phyloP scores from a whole-genome alignment of 2,113 vertebrate genomes.

The Phoxinus phoxinus region DNA sequence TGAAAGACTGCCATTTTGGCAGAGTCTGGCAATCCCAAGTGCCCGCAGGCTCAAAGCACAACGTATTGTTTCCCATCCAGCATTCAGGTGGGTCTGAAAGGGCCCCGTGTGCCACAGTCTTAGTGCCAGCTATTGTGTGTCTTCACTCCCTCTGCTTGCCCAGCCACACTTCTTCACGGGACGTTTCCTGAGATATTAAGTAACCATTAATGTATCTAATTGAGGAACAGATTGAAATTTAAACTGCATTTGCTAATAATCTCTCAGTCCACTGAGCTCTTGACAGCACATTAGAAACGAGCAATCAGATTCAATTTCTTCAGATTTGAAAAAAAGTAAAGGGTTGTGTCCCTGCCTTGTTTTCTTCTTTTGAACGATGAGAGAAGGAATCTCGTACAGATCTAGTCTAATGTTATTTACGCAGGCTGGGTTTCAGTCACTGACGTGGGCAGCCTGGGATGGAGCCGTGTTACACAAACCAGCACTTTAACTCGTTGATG shows the following conservation, averaged over 20 bases:
- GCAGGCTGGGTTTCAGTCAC: not conserved
- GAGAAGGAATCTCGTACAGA: not conserved
- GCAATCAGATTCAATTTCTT: not conserved
- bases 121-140: conserved; percentile 3
- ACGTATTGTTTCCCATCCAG: conserved; percentile 29
- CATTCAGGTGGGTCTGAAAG: conserved; percentile 1
- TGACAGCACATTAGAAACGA: not conserved
- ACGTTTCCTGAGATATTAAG: not conserved
- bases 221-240: not conserved
- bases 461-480: conserved; percentile 10
- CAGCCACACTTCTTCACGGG: not conserved
- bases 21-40: conserved; percentile 1
- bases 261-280: not conserved
- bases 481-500: conserved; percentile 41
- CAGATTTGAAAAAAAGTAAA: not conserved
- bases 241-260: not conserved
- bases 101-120: not conserved
- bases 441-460: conserved; percentile 28
- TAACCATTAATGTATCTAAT: not conserved
- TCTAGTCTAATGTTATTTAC: conserved; percentile 3
- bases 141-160: not conserved
- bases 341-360: not conserved
- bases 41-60: not conserved
- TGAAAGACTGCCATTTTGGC: not conserved
- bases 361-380: not conserved